phyloP scores from a whole-genome alignment of 2,888 invertebrate species.

The Drosophila antonietae region DNA sequence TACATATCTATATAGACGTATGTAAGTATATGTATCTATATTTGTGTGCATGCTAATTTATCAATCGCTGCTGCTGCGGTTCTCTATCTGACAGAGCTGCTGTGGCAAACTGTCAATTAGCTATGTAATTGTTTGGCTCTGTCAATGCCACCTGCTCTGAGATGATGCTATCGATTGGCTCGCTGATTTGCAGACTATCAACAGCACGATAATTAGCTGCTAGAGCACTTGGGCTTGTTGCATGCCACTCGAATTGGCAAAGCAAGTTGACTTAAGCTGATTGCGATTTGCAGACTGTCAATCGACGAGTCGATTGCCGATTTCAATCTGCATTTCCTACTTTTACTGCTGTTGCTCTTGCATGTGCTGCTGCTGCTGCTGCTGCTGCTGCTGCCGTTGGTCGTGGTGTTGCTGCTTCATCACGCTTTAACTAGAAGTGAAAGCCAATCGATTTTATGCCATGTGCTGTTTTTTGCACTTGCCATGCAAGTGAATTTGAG shows the following conservation, averaged over 20 bases:
- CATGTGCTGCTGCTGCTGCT: background rate
- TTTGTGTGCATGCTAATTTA: constrained; percentile 22
- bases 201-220: constrained; percentile 47
- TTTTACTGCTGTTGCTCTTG: background rate
- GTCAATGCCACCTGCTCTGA: constrained; percentile 6
- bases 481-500: constrained; percentile 44
- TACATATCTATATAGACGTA: background rate
- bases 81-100: constrained; percentile 1
- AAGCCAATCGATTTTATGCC: constrained; percentile 66
- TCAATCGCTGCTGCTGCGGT: background rate
- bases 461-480: constrained; percentile 30
- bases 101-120: constrained; percentile 8
- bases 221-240: constrained; percentile 6
- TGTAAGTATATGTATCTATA: background rate
- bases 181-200: constrained; percentile 2
- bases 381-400: background rate
- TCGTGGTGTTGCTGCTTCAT: constrained; percentile 24
- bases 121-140: constrained; percentile 13
- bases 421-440: constrained; percentile 29
- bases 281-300: constrained; percentile 46
- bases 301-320: constrained; percentile 21
- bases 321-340: constrained; percentile 33
- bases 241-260: constrained; percentile 3
- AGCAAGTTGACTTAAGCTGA: constrained; percentile 66
- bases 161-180: constrained; percentile 20